Conservation (phyloP, 2,888 invertebrate species). For the Orthosia gothica region DNA sequence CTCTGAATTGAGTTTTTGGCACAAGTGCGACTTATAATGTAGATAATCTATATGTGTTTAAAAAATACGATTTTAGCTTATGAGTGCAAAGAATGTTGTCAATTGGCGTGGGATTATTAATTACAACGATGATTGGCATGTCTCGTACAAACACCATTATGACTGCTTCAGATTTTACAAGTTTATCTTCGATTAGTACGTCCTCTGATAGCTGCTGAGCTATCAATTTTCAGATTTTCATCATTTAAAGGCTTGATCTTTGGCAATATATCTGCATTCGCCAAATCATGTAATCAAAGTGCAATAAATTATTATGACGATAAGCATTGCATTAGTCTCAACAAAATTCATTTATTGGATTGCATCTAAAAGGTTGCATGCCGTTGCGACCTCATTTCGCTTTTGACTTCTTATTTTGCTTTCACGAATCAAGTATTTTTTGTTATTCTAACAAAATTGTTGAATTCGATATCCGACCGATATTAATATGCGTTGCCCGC, state of each 20-base stretch:
- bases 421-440: slow-evolving; percentile 47
- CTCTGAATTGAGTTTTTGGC: no score
- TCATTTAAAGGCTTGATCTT: background rate
- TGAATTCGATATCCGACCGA: slow-evolving; percentile 10
- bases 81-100: slow-evolving; percentile 20
- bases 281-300: slow-evolving; percentile 12
- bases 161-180: slow-evolving; percentile 33
- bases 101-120: slow-evolving; percentile 46
- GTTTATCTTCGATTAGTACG: slow-evolving; percentile 14
- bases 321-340: slow-evolving; percentile 25
- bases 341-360: slow-evolving; percentile 32
- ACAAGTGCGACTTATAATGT: no score
- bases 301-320: slow-evolving; percentile 15
- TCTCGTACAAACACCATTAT: slow-evolving; percentile 14
- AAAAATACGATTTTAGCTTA: background rate
- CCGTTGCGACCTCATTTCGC: slow-evolving; percentile 56
- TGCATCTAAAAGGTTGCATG: slow-evolving; percentile 52
- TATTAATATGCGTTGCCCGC: slow-evolving; percentile 9
- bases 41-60: background rate
- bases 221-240: background rate
- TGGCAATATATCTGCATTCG: background rate
- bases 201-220: slow-evolving; percentile 24
- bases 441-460: slow-evolving; percentile 30
- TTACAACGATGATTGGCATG: slow-evolving; percentile 34
- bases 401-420: slow-evolving; percentile 51